Evolutionary conservation across 2,797 vertebrate species (phyloP), one percentile per base, ranked within the genome.

Genomic region (Harpagifer antarcticus): DNA sequence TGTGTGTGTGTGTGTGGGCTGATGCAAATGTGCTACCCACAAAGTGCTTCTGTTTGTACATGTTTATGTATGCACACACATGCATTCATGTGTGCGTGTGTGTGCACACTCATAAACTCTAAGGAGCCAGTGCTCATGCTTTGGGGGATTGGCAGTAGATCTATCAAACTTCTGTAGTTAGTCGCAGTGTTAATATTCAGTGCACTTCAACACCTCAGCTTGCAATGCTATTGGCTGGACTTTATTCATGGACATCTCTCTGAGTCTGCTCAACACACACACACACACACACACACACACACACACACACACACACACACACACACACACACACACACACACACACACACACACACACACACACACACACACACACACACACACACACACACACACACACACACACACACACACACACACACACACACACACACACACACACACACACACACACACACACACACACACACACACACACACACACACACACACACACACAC

Each of bases 51-150:
- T 87, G 76, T 86, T 86, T 83, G 73, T 82, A 45, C 63, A 82
- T 78, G 72, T 74, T 83, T 88, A 79, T 78, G 81, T 73, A 89
- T 87, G 78, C 69, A 82, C 82, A 85, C 82, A 86, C 79, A 78
- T 82, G 77, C 50, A 64, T 75, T 69, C 20, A 53, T 81, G 74
- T 73, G 68, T 74, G 72, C 54, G 57, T 74, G 72, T 80, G 72
- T 70, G 82, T 73, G 74, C 81, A 69, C 47, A 72, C 49, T 69
- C 72, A 78, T 77, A 81, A 90, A 90, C 66, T 81, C 73, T 69
- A 53, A 83, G 72, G 72, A 81, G 78, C 67, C 76, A 31, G 73
- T 66, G 59, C 71, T 76, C 73, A 61, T 71, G 82, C 79, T 84
- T 79, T 88, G 60, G 64, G 85, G 85, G 73, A 82, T 71, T 83